Conservation (phyloP, 1,140 invertebrate genomes). For the Panonychus citri region DNA sequence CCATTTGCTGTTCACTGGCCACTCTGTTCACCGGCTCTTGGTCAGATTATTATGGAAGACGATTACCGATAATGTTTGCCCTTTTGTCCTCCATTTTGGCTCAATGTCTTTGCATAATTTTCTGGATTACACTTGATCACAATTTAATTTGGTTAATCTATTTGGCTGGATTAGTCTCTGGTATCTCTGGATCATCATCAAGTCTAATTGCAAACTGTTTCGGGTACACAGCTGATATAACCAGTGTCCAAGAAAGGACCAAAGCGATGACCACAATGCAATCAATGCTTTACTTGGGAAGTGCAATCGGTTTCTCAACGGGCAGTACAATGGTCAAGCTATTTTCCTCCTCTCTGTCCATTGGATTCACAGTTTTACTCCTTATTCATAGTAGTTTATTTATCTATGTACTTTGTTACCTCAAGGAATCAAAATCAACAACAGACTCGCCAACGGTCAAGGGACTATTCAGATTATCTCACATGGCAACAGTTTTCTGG, state of each 20-base stretch:
- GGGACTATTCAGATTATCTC: neutral
- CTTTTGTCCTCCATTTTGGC: conserved; percentile 53
- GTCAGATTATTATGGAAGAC: conserved; percentile 45
- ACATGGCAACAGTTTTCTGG: conserved; percentile 17
- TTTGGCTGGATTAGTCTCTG: conserved; percentile 22
- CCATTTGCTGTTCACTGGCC: conserved; percentile 23
- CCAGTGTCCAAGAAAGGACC: conserved; percentile 49
- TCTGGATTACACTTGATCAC: conserved; percentile 11
- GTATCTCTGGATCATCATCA: conserved; percentile 54
- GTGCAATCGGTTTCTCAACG: conserved; percentile 14
- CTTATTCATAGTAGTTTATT: conserved; percentile 19
- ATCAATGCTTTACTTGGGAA: conserved; percentile 28
- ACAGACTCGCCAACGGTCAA: neutral
- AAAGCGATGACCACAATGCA: conserved; percentile 54
- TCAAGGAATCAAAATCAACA: conserved; percentile 9
- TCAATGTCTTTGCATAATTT: conserved; percentile 45
- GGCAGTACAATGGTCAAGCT: conserved; percentile 22
- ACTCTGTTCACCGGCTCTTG: conserved; percentile 31
- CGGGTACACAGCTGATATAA: conserved; percentile 65
- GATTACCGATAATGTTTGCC: conserved; percentile 57
- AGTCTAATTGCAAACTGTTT: conserved; percentile 71
- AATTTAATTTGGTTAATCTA: conserved; percentile 15
- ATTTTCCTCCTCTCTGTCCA: conserved; percentile 19
- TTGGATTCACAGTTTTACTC: conserved; percentile 7
- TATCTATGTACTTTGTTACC: conserved; percentile 22